Evolutionary conservation across 2,113 vertebrate genomes (phyloP).

Genomic region (Uropsilus gracilis): DNA sequence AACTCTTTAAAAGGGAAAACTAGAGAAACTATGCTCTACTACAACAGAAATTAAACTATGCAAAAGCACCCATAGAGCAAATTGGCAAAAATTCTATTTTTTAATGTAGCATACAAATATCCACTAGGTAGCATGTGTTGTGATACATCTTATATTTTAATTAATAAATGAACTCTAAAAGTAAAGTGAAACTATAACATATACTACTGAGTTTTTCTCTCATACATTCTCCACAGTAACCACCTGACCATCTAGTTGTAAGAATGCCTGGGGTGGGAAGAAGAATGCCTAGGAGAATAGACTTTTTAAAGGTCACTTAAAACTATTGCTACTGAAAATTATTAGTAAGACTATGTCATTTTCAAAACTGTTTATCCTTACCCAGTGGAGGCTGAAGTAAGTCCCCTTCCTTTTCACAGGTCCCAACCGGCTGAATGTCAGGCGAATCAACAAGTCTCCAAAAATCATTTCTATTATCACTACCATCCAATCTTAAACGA

Average conservation of each 20-base stretch:
- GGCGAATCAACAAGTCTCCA: slow-evolving; percentile 98
- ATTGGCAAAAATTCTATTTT: not conserved
- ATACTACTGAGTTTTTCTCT: not conserved
- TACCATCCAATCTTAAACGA: slow-evolving; percentile 93
- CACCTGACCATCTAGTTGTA: slow-evolving; percentile 28
- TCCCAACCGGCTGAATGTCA: slow-evolving; percentile 96
- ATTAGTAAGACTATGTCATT: slow-evolving; percentile 51
- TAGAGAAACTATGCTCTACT: not conserved
- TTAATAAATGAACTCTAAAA: slow-evolving; percentile 41
- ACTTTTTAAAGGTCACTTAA: slow-evolving; percentile 42
- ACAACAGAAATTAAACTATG: slow-evolving; percentile 20
- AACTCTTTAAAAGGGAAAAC: slow-evolving; percentile 13
- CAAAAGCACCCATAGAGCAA: slow-evolving; percentile 21
- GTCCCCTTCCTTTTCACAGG: slow-evolving; percentile 95
- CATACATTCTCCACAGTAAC: slow-evolving; percentile 26
- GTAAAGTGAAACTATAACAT: not conserved
- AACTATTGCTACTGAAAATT: slow-evolving; percentile 42
- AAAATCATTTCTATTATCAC: slow-evolving; percentile 98
- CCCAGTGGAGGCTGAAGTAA: slow-evolving; percentile 98
- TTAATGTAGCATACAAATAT: not conserved
- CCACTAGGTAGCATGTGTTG: not conserved
- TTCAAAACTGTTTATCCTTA: slow-evolving; percentile 81
- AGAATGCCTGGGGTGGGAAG: not conserved
- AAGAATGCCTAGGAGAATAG: slow-evolving; percentile 18
- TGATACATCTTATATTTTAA: not conserved